These are phyloP conservation scores for Channa argus DNA, from an alignment of 2,113 vertebrate genomes.

Conservation along the genomic window DNA sequence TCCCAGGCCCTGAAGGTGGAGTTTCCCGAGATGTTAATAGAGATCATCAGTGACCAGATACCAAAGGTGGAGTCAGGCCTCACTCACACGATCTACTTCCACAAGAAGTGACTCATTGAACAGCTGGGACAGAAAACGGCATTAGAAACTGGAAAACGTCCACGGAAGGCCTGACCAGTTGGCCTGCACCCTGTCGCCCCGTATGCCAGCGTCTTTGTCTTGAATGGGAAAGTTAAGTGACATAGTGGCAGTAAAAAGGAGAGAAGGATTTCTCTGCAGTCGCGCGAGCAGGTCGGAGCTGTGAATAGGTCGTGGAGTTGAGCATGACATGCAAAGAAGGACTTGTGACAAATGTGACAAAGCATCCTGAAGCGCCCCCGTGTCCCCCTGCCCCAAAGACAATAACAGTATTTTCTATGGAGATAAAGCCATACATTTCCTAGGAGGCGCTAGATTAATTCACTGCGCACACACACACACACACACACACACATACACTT, in stretches of 20 bases:
- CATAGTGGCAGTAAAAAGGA: constrained; percentile 15
- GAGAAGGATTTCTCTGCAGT: constrained; percentile 43
- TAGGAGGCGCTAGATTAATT: constrained; percentile 76
- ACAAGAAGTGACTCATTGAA: constrained; percentile 92
- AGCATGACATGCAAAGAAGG: constrained; percentile 50
- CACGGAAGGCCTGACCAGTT: constrained; percentile 85
- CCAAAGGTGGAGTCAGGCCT: constrained; percentile 99
- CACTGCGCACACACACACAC: constrained; percentile 43
- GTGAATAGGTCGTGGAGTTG: constrained; percentile 44
- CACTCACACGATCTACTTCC: constrained; percentile 97
- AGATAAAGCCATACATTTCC: constrained; percentile 99
- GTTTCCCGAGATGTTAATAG: constrained; percentile 99
- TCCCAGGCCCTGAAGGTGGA: constrained; percentile 98
- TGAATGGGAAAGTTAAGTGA: constrained; percentile 75
- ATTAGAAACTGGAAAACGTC: constrained; percentile 59
- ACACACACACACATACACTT: constrained; percentile 46
- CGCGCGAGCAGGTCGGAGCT: constrained; percentile 48
- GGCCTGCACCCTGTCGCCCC: constrained; percentile 79
- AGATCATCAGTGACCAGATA: constrained; percentile 99
- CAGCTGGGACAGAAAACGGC: constrained; percentile 31
- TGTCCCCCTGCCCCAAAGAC: constrained; percentile 76
- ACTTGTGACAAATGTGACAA: constrained; percentile 70
- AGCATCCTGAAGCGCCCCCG: constrained; percentile 50
- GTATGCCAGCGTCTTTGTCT: constrained; percentile 73
- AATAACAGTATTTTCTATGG: constrained; percentile 91